phyloP scores from a whole-genome alignment of 2,113 vertebrate genomes.

The Alexandromys fortis region DNA sequence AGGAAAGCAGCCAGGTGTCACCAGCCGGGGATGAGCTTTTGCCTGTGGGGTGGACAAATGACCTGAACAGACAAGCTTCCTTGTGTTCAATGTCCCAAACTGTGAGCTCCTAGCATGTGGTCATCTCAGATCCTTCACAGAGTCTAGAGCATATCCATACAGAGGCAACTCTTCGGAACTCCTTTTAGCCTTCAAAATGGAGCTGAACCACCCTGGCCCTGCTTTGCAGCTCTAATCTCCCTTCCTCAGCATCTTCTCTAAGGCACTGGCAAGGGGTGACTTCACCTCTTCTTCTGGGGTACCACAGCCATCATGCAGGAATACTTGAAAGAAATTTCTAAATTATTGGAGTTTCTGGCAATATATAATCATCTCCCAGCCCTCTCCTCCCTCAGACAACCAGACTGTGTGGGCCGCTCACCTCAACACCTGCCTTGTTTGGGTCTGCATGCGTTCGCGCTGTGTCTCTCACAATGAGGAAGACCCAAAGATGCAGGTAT shows the following conservation, averaged over 20 bases:
- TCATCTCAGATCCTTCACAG: background rate
- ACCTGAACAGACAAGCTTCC: background rate
- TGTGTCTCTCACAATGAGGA: background rate
- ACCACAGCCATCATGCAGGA: background rate
- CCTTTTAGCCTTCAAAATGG: background rate
- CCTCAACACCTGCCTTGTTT: background rate
- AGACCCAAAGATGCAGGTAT: background rate
- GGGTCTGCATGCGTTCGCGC: accelerated
- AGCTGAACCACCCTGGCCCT: background rate
- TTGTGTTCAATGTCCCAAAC: background rate
- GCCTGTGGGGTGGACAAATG: background rate
- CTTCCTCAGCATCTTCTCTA: background rate
- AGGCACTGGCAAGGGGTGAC: background rate
- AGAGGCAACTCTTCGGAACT: background rate
- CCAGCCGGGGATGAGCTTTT: background rate
- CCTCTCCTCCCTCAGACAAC: background rate
- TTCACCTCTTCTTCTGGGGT: background rate
- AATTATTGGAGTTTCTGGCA: background rate
- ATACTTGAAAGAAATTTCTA: background rate
- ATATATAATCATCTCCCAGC: background rate
- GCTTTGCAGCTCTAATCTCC: background rate
- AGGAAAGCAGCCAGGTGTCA: background rate
- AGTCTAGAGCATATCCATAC: background rate
- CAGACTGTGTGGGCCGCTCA: background rate
- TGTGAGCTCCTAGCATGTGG: background rate